Conservation (phyloP, 2,888 invertebrate genomes). For the Argyresthia albistria region DNA sequence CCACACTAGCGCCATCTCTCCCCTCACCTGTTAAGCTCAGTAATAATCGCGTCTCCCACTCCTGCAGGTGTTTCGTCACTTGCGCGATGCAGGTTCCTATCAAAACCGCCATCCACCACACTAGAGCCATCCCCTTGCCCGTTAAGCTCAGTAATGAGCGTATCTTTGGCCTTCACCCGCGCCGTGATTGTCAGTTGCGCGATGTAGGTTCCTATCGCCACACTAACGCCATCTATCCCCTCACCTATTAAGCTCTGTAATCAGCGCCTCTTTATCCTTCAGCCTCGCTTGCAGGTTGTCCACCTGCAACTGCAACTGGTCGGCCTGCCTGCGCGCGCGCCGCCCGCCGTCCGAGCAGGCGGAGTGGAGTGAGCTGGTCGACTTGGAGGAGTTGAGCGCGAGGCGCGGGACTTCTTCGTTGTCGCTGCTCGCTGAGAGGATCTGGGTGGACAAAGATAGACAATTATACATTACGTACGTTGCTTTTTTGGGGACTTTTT, state of each 20-base stretch:
- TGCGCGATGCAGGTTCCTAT: no score
- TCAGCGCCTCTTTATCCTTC: slow-evolving; percentile 56
- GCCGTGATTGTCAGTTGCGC: slow-evolving; percentile 8
- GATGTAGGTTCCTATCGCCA: no score
- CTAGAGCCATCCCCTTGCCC: slow-evolving; percentile 22
- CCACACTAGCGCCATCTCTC: no score
- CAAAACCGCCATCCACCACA: no score
- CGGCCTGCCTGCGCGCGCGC: slow-evolving; percentile 41
- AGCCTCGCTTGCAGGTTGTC: slow-evolving; percentile 44
- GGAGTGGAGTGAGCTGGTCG: slow-evolving; percentile 50
- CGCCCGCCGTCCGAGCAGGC: slow-evolving; percentile 42
- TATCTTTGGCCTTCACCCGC: slow-evolving; percentile 52
- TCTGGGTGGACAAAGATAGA: slow-evolving; percentile 23
- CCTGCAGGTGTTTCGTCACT: no score
- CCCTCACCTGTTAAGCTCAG: no score
- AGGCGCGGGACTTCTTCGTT: slow-evolving; percentile 57
- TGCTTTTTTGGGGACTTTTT: no score
- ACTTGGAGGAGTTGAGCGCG: slow-evolving; percentile 54
- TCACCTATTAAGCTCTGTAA: slow-evolving; percentile 55
- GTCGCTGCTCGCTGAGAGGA: slow-evolving; percentile 57
- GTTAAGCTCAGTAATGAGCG: slow-evolving; percentile 55
- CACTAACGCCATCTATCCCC: no score
- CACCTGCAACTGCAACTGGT: slow-evolving; percentile 42
- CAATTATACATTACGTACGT: no score
- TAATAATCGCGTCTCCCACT: no score